Conservation (phyloP, 2,888 invertebrate genomes). For the Mechanitis mazaeus region DNA sequence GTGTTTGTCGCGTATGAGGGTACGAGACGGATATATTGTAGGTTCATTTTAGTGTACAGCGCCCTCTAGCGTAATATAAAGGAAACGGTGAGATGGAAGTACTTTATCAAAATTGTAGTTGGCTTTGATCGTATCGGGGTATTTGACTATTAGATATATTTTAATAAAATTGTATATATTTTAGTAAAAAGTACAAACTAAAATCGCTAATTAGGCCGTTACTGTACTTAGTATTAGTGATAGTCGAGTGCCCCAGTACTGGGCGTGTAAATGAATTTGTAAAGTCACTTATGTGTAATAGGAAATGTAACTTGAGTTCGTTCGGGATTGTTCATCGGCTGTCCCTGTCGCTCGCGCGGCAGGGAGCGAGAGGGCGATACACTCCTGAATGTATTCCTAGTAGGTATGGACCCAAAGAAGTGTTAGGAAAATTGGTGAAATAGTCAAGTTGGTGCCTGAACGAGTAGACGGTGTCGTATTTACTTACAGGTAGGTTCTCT, state of each 20-base stretch:
- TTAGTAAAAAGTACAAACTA: slow-evolving; percentile 5
- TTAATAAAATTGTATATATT: slow-evolving; percentile 5
- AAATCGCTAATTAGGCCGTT: slow-evolving; percentile 4
- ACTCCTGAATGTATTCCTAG: slow-evolving; percentile 34
- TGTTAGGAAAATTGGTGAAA: slow-evolving; percentile 61
- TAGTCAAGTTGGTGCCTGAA: slow-evolving; percentile 74
- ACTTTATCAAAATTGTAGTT: slow-evolving; percentile 16
- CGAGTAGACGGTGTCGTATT: slow-evolving; percentile 49
- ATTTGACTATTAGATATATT: slow-evolving; percentile 8
- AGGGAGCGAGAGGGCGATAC: slow-evolving; percentile 17
- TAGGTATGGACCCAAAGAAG: slow-evolving; percentile 52
- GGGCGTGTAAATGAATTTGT: slow-evolving; percentile 24
- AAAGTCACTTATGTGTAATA: slow-evolving; percentile 25
- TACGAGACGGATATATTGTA: slow-evolving; percentile 32
- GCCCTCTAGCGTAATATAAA: slow-evolving; percentile 40
- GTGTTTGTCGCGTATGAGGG: slow-evolving; percentile 11
- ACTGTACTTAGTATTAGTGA: not conserved
- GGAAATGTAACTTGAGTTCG: slow-evolving; percentile 35
- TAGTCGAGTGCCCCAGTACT: slow-evolving; percentile 6
- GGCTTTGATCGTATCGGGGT: slow-evolving; percentile 8
- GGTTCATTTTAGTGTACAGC: slow-evolving; percentile 46
- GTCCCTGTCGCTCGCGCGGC: slow-evolving; percentile 15
- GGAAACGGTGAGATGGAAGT: slow-evolving; percentile 6
- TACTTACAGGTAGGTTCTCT: slow-evolving; percentile 51
- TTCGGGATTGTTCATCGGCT: slow-evolving; percentile 30